These are phyloP conservation scores for Empis stercorea DNA, from an alignment of 2,888 invertebrate genomes.

Conservation along the genomic window DNA sequence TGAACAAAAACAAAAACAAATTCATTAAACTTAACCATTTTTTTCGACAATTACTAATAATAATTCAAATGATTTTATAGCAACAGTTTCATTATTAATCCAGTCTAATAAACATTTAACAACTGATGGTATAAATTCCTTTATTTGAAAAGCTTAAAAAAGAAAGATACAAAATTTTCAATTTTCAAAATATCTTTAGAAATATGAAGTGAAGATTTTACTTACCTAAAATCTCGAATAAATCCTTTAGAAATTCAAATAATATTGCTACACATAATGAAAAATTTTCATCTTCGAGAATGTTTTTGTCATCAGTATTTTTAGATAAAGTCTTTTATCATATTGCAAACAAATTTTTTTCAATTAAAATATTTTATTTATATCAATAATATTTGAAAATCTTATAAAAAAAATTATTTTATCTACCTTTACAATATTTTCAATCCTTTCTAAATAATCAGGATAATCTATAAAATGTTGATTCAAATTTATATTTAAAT, in stretches of 20 bases:
- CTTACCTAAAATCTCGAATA: neutral
- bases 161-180: neutral
- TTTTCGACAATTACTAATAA: neutral
- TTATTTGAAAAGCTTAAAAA: constrained; percentile 1
- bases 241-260: constrained; percentile 4
- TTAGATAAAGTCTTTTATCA: too few species aligned
- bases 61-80: constrained; percentile 2
- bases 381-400: too few species aligned
- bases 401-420: neutral
- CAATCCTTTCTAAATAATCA: constrained; percentile 1
- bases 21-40: neutral
- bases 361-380: too few species aligned
- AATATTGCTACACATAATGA: constrained; percentile 1
- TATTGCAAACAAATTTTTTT: too few species aligned
- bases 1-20: too few species aligned
- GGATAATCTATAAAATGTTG: constrained; percentile 7
- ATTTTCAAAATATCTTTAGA: too few species aligned
- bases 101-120: constrained; percentile 4
- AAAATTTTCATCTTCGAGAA: neutral
- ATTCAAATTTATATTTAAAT: neutral
- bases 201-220: too few species aligned
- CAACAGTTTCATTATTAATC: constrained; percentile 4
- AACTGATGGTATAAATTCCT: neutral
- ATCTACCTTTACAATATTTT: constrained; percentile 2
- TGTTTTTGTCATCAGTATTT: too few species aligned